Evolutionary conservation across 2,888 invertebrate species (phyloP).

Genomic region (Pyrochroa serraticornis): DNA sequence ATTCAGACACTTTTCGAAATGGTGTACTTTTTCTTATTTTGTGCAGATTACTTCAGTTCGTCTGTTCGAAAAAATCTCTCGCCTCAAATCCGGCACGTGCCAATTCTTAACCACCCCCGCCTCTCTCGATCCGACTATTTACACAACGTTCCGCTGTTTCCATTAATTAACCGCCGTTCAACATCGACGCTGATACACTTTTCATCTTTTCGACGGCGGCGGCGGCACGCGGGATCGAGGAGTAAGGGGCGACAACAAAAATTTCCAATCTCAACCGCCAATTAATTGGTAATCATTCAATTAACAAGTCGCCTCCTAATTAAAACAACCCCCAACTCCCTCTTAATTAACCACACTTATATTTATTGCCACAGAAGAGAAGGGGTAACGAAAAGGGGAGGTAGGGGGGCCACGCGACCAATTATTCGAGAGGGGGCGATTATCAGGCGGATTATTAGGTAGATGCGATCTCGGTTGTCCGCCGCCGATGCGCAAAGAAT

Average conservation of each 20-base stretch:
- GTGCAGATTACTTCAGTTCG: not conserved
- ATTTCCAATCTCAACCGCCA: slow-evolving; percentile 12
- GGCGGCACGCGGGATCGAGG: too few relatives aligned
- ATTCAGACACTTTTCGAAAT: too few relatives aligned
- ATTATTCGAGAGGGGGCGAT: slow-evolving; percentile 4
- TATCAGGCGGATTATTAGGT: slow-evolving; percentile 7
- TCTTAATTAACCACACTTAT: slow-evolving; percentile 16
- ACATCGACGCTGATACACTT: not conserved
- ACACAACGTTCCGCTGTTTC: not conserved
- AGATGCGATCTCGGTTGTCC: slow-evolving; percentile 12
- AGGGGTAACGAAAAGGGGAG: slow-evolving; percentile 1
- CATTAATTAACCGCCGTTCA: slow-evolving; percentile 4
- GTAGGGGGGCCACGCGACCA: too few relatives aligned
- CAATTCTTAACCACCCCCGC: not conserved
- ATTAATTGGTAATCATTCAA: slow-evolving; percentile 24
- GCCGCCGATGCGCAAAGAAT: slow-evolving; percentile 32
- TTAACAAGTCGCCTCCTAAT: slow-evolving; percentile 20
- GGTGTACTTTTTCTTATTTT: too few relatives aligned
- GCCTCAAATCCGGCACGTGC: not conserved
- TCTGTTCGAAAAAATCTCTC: not conserved
- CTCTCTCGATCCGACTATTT: not conserved
- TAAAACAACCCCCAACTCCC: slow-evolving; percentile 11
- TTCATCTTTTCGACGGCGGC: slow-evolving; percentile 1
- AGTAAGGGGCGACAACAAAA: not conserved
- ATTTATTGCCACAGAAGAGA: slow-evolving; percentile 14